Conservation (phyloP, 2,888 invertebrate species). For the Macropis europaea region DNA sequence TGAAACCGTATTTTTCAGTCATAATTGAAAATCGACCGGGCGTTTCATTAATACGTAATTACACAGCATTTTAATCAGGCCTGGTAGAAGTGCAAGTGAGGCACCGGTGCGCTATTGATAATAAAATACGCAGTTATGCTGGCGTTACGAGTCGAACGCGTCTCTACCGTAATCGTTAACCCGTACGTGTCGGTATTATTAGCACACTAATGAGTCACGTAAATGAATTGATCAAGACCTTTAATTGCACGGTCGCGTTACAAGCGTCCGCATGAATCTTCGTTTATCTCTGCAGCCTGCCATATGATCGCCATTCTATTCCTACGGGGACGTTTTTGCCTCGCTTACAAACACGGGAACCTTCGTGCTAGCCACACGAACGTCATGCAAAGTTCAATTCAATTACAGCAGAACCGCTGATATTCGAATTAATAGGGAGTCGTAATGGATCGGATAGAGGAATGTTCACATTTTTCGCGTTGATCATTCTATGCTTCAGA, state of each 20-base stretch:
- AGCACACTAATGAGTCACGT: conserved; percentile 34
- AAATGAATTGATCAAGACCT: conserved; percentile 27
- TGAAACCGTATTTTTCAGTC: too few relatives aligned
- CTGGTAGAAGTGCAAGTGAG: neutral
- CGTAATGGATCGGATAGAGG: too few relatives aligned
- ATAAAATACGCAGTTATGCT: conserved; percentile 13
- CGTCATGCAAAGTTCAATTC: too few relatives aligned
- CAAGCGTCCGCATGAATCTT: neutral
- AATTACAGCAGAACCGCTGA: too few relatives aligned
- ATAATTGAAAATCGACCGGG: too few relatives aligned
- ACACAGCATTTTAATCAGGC: neutral
- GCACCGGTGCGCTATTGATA: neutral
- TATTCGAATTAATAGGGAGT: too few relatives aligned
- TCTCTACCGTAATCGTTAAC: conserved; percentile 21
- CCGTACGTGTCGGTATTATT: conserved; percentile 32
- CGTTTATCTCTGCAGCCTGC: conserved; percentile 4
- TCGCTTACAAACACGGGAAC: neutral
- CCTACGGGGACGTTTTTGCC: neutral
- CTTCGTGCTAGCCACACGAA: too few relatives aligned
- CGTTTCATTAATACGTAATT: too few relatives aligned
- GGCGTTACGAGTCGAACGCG: neutral
- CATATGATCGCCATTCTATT: neutral
- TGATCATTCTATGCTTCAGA: too few relatives aligned
- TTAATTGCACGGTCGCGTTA: conserved; percentile 20
- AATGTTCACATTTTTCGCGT: too few relatives aligned